Conservation (phyloP, 1,140 invertebrate species). For the Diploscapter pachys region DNA sequence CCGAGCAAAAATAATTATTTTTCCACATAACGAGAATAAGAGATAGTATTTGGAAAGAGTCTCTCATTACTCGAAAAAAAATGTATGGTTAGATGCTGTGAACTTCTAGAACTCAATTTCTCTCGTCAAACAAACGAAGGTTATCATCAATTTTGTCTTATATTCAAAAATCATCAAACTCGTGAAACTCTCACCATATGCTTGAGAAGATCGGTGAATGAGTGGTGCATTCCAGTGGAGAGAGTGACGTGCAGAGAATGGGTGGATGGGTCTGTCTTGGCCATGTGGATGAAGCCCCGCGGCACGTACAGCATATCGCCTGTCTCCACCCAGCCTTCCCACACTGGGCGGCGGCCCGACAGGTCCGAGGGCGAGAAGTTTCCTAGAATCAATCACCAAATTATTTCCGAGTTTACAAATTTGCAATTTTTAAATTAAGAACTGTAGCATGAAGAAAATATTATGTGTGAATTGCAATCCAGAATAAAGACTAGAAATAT, state of each 20-base stretch:
- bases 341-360: constrained; percentile 71
- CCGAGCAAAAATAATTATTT: not conserved
- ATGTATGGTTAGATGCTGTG: no score
- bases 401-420: not conserved
- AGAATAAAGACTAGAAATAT: not conserved
- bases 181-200: constrained; percentile 66
- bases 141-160: no score
- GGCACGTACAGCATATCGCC: constrained; percentile 88
- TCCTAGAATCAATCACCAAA: constrained; percentile 21
- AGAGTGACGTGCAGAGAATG: constrained; percentile 89
- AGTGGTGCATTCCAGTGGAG: constrained; percentile 88
- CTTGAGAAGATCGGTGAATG: constrained; percentile 85
- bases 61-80: no score
- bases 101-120: no score
- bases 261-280: constrained; percentile 76
- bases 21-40: not conserved
- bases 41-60: no score
- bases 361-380: constrained; percentile 76
- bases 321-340: constrained; percentile 76
- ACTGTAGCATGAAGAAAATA: no score
- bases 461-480: no score
- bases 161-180: not conserved
- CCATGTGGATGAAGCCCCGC: constrained; percentile 84
- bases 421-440: not conserved
- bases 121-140: no score